Conservation (phyloP, 2,888 invertebrate species). For the Tenthredo distinguenda region DNA sequence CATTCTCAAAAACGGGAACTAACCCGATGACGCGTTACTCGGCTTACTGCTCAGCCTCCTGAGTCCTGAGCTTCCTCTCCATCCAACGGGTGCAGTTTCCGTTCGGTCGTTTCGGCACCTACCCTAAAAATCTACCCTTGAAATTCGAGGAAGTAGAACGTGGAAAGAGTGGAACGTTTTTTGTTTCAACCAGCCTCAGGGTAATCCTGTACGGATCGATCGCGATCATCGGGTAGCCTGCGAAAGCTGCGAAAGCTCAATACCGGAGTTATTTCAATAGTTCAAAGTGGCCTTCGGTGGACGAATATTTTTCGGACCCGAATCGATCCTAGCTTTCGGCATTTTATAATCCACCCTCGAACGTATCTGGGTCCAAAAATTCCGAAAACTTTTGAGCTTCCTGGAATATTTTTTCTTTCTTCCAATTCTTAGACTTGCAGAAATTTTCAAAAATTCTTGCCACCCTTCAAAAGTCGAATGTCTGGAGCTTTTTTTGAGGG, state of each 20-base stretch:
- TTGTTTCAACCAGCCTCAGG: too few species aligned
- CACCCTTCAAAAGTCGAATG: too few species aligned
- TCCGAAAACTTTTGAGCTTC: not conserved
- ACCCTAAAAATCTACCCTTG: not conserved
- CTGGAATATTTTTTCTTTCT: not conserved
- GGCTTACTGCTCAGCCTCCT: not conserved
- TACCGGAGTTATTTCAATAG: not conserved
- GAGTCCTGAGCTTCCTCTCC: not conserved
- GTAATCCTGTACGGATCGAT: not conserved
- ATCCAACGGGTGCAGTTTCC: not conserved
- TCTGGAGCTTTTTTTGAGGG: too few species aligned
- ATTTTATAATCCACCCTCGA: too few species aligned
- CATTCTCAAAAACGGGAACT: slow-evolving; percentile 20
- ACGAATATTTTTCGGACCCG: not conserved
- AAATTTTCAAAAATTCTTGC: too few species aligned
- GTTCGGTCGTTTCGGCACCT: not conserved
- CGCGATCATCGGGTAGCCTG: not conserved
- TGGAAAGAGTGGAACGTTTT: not conserved
- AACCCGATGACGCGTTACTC: not conserved
- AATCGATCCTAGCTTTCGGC: not conserved
- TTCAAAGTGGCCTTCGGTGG: not conserved
- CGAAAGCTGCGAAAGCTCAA: not conserved
- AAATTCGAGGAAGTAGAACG: not conserved
- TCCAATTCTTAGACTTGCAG: too few species aligned
- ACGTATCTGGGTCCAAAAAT: not conserved